phyloP scores from a whole-genome alignment of 2,113 vertebrate species.

The Sinocyclocheilus anshuiensis region DNA sequence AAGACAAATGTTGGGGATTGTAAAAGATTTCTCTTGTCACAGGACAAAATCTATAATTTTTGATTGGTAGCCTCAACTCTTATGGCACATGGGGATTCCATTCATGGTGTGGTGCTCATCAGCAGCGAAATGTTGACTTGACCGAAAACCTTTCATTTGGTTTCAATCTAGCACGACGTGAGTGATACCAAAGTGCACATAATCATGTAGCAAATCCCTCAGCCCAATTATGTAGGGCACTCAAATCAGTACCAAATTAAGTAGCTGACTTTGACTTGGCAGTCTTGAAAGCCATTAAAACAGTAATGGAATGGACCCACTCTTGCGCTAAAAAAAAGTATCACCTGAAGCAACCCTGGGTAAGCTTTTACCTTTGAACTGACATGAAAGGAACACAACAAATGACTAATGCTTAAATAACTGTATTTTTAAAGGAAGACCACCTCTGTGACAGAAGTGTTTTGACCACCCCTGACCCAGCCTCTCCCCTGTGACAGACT shows the following conservation, averaged over 20 bases:
- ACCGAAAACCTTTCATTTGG: conserved; percentile 10
- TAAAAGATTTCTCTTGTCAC: background rate
- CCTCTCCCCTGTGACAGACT: conserved; percentile 27
- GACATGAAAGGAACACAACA: conserved; percentile 36
- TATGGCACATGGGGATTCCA: background rate
- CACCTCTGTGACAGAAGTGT: conserved; percentile 59
- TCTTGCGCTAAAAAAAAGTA: conserved; percentile 23
- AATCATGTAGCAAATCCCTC: background rate
- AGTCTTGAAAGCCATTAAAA: background rate
- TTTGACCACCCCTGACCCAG: conserved; percentile 48
- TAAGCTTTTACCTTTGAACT: conserved; percentile 30
- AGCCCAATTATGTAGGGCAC: background rate
- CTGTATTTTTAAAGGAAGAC: conserved; percentile 47
- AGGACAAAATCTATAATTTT: background rate
- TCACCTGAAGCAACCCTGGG: conserved; percentile 21
- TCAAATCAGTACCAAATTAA: conserved; percentile 17
- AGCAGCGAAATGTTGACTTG: conserved; percentile 1
- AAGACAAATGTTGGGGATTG: background rate
- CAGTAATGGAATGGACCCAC: conserved; percentile 3
- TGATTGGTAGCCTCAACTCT: background rate
- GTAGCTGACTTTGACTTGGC: conserved; percentile 18
- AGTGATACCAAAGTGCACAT: conserved; percentile 2
- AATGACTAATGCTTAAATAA: conserved; percentile 40
- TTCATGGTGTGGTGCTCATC: background rate
- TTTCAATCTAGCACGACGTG: background rate